Percentiles rank a stretch among this genome's conserved stretches.
These are phyloP conservation scores for Eupithecia insigniata DNA, from an alignment of 2,888 invertebrate species.

Conservation along the genomic window DNA sequence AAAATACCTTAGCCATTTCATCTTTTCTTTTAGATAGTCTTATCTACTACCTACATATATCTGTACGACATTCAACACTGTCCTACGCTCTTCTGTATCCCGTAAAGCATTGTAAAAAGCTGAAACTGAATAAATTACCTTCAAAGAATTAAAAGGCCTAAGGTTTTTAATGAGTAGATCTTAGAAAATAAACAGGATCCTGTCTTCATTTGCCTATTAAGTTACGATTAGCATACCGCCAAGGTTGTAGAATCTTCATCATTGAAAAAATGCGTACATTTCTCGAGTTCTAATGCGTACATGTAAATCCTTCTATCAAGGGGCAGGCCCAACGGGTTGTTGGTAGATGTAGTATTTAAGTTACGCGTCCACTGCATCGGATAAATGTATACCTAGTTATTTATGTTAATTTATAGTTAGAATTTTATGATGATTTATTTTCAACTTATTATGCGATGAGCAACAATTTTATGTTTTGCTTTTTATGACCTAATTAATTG, in stretches of 20 bases:
- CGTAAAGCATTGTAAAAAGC: neutral
- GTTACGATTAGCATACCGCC: constrained; percentile 25
- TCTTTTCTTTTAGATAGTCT: neutral
- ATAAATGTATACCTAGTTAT: no score
- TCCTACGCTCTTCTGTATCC: neutral
- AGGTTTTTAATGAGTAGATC: neutral
- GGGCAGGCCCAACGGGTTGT: constrained; percentile 21
- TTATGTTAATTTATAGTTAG: no score
- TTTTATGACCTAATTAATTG: no score
- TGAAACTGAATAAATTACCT: neutral
- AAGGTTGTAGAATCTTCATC: constrained; percentile 10
- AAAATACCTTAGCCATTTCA: neutral
- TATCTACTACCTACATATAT: neutral
- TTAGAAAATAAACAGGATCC: constrained; percentile 11
- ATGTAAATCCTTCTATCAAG: constrained; percentile 20
- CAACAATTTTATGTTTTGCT: no score
- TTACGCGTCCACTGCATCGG: no score
- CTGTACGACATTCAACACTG: neutral
- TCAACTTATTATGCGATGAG: no score
- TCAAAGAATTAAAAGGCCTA: constrained; percentile 32
- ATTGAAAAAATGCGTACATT: constrained; percentile 32
- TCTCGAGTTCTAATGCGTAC: constrained; percentile 14
- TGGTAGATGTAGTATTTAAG: constrained; percentile 5
- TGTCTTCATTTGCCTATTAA: constrained; percentile 7
- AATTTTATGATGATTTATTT: no score